Evolutionary conservation across 2,113 vertebrate genomes (phyloP).

Genomic region (Talpa occidentalis): DNA sequence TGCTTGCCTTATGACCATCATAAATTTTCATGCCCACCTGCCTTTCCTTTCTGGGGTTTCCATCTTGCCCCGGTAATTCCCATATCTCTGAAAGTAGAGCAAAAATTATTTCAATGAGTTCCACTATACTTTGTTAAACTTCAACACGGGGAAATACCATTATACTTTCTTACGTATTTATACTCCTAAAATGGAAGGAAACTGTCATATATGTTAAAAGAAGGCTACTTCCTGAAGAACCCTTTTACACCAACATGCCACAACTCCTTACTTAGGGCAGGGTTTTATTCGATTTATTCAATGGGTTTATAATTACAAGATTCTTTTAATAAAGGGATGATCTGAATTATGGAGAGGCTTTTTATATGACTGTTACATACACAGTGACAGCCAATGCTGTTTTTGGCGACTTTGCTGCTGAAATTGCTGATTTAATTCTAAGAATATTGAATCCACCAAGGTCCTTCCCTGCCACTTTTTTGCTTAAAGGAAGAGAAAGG

Average conservation of each 20-base stretch:
- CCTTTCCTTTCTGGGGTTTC: neutral
- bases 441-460: constrained; percentile 54
- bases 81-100: neutral
- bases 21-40: neutral
- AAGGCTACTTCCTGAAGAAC: neutral
- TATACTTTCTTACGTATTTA: neutral
- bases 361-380: constrained; percentile 40
- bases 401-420: constrained; percentile 56
- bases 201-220: constrained; percentile 43
- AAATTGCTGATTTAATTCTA: constrained; percentile 67
- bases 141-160: constrained; percentile 18
- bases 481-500: constrained; percentile 46
- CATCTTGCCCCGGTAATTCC: neutral
- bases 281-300: constrained; percentile 25
- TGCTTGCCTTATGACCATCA: constrained; percentile 42
- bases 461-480: constrained; percentile 10
- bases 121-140: constrained; percentile 7
- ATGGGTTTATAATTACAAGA: constrained; percentile 41
- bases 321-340: constrained; percentile 49
- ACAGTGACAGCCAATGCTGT: neutral
- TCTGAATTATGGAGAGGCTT: constrained; percentile 36
- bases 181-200: constrained; percentile 1
- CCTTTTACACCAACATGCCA: constrained; percentile 43
- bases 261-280: neutral
- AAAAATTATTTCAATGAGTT: constrained; percentile 17